These are phyloP conservation scores for Gobio gobio DNA, from an alignment of 2,113 vertebrate genomes.

Conservation along the genomic window DNA sequence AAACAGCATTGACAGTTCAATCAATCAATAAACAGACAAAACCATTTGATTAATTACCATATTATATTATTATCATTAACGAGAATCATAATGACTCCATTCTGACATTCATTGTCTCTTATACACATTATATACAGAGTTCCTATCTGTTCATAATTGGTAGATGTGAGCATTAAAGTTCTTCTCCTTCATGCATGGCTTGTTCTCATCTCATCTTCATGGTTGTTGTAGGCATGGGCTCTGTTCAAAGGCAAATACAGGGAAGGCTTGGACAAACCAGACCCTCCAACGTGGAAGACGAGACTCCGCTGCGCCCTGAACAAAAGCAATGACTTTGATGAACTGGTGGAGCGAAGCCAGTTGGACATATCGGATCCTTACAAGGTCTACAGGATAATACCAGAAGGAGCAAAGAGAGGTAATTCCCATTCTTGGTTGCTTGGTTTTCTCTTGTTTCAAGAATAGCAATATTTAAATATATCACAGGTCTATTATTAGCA, in stretches of 20 bases:
- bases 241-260: slow-evolving; percentile 97
- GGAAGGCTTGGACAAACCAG: slow-evolving; percentile 95
- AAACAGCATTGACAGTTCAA: neutral
- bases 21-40: neutral
- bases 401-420: slow-evolving; percentile 95
- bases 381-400: slow-evolving; percentile 98
- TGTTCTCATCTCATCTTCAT: neutral
- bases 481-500: neutral
- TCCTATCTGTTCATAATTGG: neutral
- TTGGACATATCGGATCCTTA: slow-evolving; percentile 98
- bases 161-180: too few relatives aligned
- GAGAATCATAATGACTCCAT: neutral
- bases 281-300: slow-evolving; percentile 98
- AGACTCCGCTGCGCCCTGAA: slow-evolving; percentile 95
- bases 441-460: neutral
- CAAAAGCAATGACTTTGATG: slow-evolving; percentile 99
- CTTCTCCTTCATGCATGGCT: neutral
- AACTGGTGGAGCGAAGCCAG: slow-evolving; percentile 93
- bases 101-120: neutral
- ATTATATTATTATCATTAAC: neutral
- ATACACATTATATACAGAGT: neutral
- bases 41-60: neutral
- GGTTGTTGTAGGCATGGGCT: slow-evolving; percentile 87
- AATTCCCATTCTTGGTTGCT: slow-evolving; percentile 16
- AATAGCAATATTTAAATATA: neutral